Base-by-base conservation (phyloP, 1,140 invertebrate genomes). In the Globodera ellingtonae region DNA sequence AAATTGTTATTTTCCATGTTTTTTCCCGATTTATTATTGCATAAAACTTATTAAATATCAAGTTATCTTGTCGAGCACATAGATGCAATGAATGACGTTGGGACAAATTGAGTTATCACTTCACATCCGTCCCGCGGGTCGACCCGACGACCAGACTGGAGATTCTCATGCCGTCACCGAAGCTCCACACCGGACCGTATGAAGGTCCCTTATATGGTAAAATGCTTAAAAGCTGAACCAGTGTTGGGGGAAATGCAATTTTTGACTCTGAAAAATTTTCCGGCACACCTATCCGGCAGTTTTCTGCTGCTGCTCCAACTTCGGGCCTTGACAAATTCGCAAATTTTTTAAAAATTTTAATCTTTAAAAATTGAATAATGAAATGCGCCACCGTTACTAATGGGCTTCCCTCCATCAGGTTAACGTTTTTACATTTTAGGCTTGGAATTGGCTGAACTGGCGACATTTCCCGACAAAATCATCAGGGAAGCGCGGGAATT, bases 61-160 rank as follows among this genome's bases (percentile, higher is more conserved):
- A 93, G 94, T 35, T 97, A 95, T 89, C 13, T 47, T 8, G 71
- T 10, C 9, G n/a, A n/a, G n/a, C n/a, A n/a, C n/a, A n/a, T n/a
- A n/a, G n/a, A n/a, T n/a, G n/a, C n/a, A n/a, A n/a, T n/a, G n/a
- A n/a, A n/a, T n/a, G n/a, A n/a, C n/a, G n/a, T n/a, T n/a, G n/a
- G n/a, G n/a, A n/a, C n/a, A n/a, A n/a, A n/a, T 24, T 47, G 9
- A 3, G 84, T 72, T 86, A 84, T 67, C 85, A 86, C 66, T 86
- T 85, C 70, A 21, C 65, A 50, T 69, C 77, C 10, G 46, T 80
- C 21, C 66, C 83, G 44, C 72, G 62, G 18, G 66, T 48, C 21
- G 84, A 86, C 18, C n/a, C 24, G 5, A 59, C 44, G 3, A 78
- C 44, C 35, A n/a, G 62, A 78, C 18, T 75, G 21, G 13, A 24